phyloP scores from a whole-genome alignment of 2,113 vertebrate species.

The Tetrao urogallus region DNA sequence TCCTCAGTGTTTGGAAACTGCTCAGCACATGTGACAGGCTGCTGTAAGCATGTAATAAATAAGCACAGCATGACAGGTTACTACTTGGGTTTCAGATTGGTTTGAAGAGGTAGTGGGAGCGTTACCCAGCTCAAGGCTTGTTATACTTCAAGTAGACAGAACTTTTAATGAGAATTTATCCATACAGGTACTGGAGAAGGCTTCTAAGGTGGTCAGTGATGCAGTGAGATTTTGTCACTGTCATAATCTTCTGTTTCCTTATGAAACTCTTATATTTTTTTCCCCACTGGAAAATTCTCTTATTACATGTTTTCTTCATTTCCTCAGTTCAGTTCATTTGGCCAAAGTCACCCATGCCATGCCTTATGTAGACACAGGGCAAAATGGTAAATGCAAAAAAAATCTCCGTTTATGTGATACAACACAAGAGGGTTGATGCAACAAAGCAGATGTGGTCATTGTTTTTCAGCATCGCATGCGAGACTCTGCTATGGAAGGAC shows the following conservation, averaged over 20 bases:
- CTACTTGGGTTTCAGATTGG: neutral
- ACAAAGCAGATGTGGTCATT: neutral
- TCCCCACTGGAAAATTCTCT: neutral
- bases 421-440: neutral
- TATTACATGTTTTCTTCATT: neutral
- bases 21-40: neutral
- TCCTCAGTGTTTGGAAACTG: neutral
- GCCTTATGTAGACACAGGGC: neutral
- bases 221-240: neutral
- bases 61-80: neutral
- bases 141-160: neutral
- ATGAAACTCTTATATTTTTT: neutral
- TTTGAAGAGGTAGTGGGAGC: neutral
- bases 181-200: neutral
- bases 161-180: neutral
- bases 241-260: neutral
- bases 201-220: neutral
- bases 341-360: neutral
- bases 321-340: neutral
- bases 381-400: neutral
- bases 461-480: neutral
- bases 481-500: neutral
- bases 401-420: neutral
- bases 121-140: neutral
- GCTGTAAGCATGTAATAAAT: neutral